phyloP scores from a whole-genome alignment of 2,888 invertebrate species.

The Dinocampus coccinellae region DNA sequence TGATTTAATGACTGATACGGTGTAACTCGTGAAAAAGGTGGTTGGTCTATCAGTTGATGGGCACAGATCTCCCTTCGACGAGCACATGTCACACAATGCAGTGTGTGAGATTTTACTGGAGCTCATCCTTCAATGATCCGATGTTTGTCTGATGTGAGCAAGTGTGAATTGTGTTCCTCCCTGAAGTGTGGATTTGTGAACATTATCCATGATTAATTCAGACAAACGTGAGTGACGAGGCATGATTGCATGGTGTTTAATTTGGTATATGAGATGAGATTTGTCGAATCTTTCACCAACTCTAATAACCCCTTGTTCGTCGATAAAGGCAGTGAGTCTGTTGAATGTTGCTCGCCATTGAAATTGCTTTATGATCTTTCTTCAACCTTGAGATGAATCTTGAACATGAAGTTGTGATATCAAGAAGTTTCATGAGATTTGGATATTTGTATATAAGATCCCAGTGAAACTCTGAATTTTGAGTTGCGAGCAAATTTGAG shows the following conservation, averaged over 20 bases:
- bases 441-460: too few species aligned
- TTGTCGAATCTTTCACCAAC: constrained; percentile 27
- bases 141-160: neutral
- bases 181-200: constrained; percentile 14
- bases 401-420: too few species aligned
- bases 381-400: too few species aligned
- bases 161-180: constrained; percentile 31
- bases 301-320: constrained; percentile 6
- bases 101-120: constrained; percentile 16
- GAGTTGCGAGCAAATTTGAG: too few species aligned
- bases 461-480: too few species aligned
- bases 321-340: constrained; percentile 12
- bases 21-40: constrained; percentile 14
- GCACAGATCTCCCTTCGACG: constrained; percentile 16
- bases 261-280: neutral
- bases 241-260: constrained; percentile 4
- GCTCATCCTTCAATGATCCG: constrained; percentile 31
- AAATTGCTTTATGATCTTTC: too few species aligned
- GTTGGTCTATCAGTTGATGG: constrained; percentile 37
- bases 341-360: neutral
- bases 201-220: neutral
- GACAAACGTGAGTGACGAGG: constrained; percentile 1
- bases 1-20: too few species aligned
- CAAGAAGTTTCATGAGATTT: too few species aligned
- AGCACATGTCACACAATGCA: constrained; percentile 19